A percentile compares a stretch with the other conserved stretches of the same genome.
These are phyloP conservation scores for Polyommatus iphigenia DNA, from an alignment of 2,888 invertebrate genomes.

Conservation along the genomic window DNA sequence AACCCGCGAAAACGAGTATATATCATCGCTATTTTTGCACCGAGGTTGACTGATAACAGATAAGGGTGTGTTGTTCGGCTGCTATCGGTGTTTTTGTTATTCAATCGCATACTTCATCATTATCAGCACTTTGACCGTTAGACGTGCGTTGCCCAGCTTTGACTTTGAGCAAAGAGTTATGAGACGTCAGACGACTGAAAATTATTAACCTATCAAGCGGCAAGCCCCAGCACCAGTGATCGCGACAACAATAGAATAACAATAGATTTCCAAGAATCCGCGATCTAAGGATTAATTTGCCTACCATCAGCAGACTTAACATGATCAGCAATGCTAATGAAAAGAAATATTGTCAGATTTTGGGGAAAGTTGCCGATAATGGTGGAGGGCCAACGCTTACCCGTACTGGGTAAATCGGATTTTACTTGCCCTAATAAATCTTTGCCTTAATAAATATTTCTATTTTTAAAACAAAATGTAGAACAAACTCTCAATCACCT, in stretches of 20 bases:
- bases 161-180: background rate
- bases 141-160: background rate
- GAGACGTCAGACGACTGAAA: background rate
- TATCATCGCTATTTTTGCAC: slow-evolving; percentile 9
- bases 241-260: too few relatives aligned
- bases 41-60: slow-evolving; percentile 14
- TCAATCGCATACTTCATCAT: background rate
- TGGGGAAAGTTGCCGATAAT: too few relatives aligned
- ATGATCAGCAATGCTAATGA: background rate
- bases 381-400: background rate
- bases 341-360: too few relatives aligned
- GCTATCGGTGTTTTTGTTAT: slow-evolving; percentile 3
- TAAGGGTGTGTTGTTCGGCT: background rate
- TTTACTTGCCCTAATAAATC: too few relatives aligned
- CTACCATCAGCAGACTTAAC: background rate
- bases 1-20: background rate
- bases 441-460: background rate
- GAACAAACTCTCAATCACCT: background rate
- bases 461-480: background rate
- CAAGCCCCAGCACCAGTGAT: too few relatives aligned
- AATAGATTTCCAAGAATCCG: too few relatives aligned
- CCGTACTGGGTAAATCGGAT: background rate
- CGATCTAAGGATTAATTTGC: too few relatives aligned
- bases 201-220: too few relatives aligned
- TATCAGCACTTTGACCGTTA: background rate